Evolutionary conservation across 2,113 vertebrate species (phyloP).

Genomic region (Gambusia affinis): DNA sequence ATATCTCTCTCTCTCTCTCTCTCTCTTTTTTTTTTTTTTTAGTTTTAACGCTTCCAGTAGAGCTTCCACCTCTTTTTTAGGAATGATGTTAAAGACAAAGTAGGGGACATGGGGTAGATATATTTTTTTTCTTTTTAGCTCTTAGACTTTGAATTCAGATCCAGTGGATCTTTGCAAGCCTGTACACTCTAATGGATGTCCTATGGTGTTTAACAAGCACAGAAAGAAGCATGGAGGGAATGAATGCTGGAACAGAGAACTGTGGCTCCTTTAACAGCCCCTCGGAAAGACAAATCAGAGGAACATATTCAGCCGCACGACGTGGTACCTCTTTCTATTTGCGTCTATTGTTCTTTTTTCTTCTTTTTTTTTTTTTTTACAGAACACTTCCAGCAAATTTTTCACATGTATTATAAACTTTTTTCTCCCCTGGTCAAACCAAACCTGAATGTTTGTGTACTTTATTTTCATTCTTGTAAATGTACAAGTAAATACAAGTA

Average conservation of each 20-base stretch:
- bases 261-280: constrained; percentile 27
- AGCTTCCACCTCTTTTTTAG: constrained; percentile 10
- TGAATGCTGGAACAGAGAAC: constrained; percentile 5
- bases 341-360: constrained; percentile 31
- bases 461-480: neutral
- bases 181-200: constrained; percentile 54
- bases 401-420: constrained; percentile 3
- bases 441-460: neutral
- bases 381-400: neutral
- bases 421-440: neutral
- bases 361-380: constrained; percentile 21
- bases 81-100: constrained; percentile 41
- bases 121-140: constrained; percentile 14
- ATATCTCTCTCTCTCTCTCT: neutral
- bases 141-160: constrained; percentile 33
- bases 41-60: neutral
- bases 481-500: neutral
- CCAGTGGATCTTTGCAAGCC: constrained; percentile 44
- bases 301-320: constrained; percentile 15
- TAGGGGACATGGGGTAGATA: constrained; percentile 20
- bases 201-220: constrained; percentile 61
- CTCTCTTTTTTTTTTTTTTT: neutral
- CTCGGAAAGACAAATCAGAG: constrained; percentile 34
- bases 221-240: constrained; percentile 18
- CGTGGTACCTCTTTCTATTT: constrained; percentile 27